Base-by-base conservation (phyloP, 1,140 invertebrate genomes). In the Achroia grisella region DNA sequence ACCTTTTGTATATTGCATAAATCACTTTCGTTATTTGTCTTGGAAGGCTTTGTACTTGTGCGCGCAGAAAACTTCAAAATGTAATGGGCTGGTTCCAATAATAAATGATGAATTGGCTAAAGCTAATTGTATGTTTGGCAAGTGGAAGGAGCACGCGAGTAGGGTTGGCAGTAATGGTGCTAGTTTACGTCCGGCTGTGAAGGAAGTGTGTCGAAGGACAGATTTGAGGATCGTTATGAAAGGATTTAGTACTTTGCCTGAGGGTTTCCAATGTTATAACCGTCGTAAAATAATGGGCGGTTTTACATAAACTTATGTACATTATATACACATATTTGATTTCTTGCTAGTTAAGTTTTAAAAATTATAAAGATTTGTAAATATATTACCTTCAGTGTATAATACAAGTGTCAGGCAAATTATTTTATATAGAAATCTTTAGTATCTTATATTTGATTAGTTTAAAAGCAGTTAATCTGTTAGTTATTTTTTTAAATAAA, bases 11-110 rank as follows among this genome's bases (percentile, higher is more conserved):
- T 82, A 77, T 58, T 87, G 86, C 53, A 79, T 85, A 44, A 87
- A 87, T 71, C 86, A 87, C 70, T 78, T 87, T 44, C 49, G 74
- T 39, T 86, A 83, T 70, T 46, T 86, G 27, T 76, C 86, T 17
- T 86, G 65, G 56, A 72, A 80, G 50, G 84, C 86, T 1, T 54
- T 87, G 11, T 48, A 56, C 44, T 65, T 86, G 36, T 86, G 76
- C 68, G 71, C 76, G 13, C 62, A 64, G 32, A 44, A 59, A 10
- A 83, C 82, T 17, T 58, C 69, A 12, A 84, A 80, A 70, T 87
- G 86, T 52, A 66, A 45, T 51, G 52, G 49, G 4, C 48, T 87
- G 9, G 49, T 80, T 4, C 69, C 74, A 8, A 34, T 56, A 15
- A 56, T 86, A 29, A 79, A 77, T 30, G 33, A 52, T 37, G 63